Percentiles rank a stretch among this genome's conserved stretches.
Conservation (phyloP, 2,888 invertebrate genomes). For the Lithophane semibrunnea region DNA sequence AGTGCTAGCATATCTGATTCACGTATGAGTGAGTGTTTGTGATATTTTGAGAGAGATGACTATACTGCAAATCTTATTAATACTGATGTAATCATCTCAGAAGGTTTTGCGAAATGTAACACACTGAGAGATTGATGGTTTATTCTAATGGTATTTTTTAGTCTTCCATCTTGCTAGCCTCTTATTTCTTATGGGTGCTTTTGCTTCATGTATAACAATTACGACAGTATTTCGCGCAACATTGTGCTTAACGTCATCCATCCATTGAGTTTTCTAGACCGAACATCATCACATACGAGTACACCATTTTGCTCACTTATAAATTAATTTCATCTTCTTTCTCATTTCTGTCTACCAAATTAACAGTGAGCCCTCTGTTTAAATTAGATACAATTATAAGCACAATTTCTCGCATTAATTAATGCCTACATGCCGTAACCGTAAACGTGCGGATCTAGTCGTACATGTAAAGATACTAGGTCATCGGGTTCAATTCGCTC, state of each 20-base stretch:
- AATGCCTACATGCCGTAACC: slow-evolving; percentile 9
- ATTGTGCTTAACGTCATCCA: not conserved
- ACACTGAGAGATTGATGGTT: slow-evolving; percentile 14
- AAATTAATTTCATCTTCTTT: not conserved
- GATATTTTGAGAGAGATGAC: slow-evolving; percentile 58
- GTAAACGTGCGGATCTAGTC: slow-evolving; percentile 36
- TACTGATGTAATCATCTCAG: slow-evolving; percentile 52
- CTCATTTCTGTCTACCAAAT: slow-evolving; percentile 13
- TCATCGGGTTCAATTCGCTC: slow-evolving; percentile 73
- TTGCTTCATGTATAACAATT: not conserved
- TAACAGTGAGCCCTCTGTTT: slow-evolving; percentile 1
- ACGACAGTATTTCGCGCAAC: not conserved
- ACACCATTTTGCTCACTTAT: not conserved
- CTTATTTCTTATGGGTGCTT: not conserved
- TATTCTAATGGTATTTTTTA: not conserved
- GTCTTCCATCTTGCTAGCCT: not conserved
- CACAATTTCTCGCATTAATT: slow-evolving; percentile 42
- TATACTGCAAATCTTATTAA: slow-evolving; percentile 42
- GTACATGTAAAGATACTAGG: slow-evolving; percentile 58
- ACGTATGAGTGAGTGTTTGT: slow-evolving; percentile 37
- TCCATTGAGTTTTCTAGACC: not conserved
- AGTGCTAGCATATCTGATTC: slow-evolving; percentile 47
- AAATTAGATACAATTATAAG: slow-evolving; percentile 10
- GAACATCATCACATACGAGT: not conserved
- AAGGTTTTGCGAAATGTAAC: slow-evolving; percentile 14